Conservation (phyloP, 2,797 vertebrate genomes). For the Chelonia mydas region DNA sequence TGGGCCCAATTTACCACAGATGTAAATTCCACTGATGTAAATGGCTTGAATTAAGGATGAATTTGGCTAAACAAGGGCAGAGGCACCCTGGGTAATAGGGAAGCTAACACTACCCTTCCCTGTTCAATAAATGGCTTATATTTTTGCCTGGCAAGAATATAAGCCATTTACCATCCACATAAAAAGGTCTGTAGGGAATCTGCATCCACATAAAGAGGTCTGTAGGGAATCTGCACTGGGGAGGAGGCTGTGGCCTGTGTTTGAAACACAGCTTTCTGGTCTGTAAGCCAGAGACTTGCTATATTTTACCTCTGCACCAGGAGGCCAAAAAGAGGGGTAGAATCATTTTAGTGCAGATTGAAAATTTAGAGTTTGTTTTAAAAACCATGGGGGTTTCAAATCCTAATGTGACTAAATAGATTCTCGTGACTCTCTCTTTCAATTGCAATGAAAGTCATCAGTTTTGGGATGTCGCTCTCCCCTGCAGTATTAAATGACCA, state of each 20-base stretch:
- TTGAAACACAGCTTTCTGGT: not conserved
- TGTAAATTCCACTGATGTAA: not conserved
- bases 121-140: not conserved
- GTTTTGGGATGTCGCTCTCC: not conserved
- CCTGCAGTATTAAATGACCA: not conserved
- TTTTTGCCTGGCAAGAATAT: not conserved
- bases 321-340: not conserved
- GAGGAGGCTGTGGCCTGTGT: not conserved
- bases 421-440: not conserved
- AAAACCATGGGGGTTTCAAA: not conserved
- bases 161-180: not conserved
- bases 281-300: not conserved
- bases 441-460: not conserved
- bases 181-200: not conserved
- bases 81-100: not conserved
- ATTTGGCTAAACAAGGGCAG: not conserved
- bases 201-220: not conserved
- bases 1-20: not conserved
- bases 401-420: not conserved
- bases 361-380: not conserved
- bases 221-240: not conserved
- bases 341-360: not conserved
- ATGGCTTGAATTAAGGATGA: not conserved
- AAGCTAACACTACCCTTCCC: not conserved
- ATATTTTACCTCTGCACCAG: not conserved